Percentiles rank a stretch among this genome's conserved stretches.
Evolutionary conservation across 2,888 invertebrate genomes (phyloP).

Genomic region (Tillus elongatus): DNA sequence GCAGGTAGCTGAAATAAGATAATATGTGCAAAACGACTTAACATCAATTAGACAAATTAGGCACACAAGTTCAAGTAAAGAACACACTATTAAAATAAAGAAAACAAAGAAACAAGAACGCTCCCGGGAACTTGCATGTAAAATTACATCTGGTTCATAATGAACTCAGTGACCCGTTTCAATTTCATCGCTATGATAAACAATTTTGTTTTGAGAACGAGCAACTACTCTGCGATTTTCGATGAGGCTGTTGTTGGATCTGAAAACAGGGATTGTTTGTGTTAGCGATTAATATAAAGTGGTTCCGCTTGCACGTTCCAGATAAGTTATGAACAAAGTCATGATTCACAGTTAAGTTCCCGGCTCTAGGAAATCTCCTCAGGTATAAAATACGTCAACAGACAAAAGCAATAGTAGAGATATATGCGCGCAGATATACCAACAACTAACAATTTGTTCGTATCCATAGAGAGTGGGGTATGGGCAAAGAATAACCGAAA

Average conservation of each 20-base stretch:
- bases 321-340: constrained; percentile 18
- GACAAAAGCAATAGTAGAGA: constrained; percentile 29
- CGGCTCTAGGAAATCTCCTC: constrained; percentile 23
- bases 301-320: constrained; percentile 7
- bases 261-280: neutral
- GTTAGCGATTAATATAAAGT: constrained; percentile 4
- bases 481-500: constrained; percentile 30
- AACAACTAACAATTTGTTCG: constrained; percentile 36
- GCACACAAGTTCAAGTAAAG: no score
- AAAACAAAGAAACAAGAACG: no score
- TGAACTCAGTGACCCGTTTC: no score
- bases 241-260: neutral
- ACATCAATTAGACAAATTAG: no score
- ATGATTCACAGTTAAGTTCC: constrained; percentile 21
- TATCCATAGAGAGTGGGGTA: constrained; percentile 24
- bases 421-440: constrained; percentile 28
- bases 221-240: no score
- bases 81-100: no score
- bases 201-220: no score
- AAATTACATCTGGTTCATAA: no score
- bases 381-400: constrained; percentile 30
- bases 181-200: no score
- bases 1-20: no score
- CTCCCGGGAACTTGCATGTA: no score
- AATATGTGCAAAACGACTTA: no score